Conservation (phyloP, 2,797 vertebrate genomes). For the Xenentodon cancila region DNA sequence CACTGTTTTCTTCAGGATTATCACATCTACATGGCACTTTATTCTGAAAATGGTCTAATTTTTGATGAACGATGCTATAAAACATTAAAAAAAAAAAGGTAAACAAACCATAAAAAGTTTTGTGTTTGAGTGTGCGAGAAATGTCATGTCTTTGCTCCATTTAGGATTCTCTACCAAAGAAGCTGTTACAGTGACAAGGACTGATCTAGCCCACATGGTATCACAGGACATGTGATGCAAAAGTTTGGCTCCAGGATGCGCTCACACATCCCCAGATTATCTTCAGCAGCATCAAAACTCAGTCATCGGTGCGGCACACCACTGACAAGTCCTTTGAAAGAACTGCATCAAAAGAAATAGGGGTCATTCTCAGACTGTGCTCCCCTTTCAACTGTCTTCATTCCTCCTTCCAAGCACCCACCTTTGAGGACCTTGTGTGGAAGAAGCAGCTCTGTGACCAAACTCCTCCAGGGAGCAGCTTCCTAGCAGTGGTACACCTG, state of each 20-base stretch:
- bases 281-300: constrained; percentile 46
- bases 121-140: no score
- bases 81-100: background rate
- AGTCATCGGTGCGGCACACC: constrained; percentile 63
- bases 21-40: constrained; percentile 3
- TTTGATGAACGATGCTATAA: constrained; percentile 35
- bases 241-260: no score
- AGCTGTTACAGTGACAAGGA: no score
- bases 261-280: no score
- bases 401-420: constrained; percentile 44
- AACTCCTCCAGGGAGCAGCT: constrained; percentile 65
- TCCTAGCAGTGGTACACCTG: constrained; percentile 62
- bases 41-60: constrained; percentile 33
- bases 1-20: constrained; percentile 47
- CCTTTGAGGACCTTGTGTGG: constrained; percentile 58
- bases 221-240: no score
- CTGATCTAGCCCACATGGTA: no score
- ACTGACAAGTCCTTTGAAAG: constrained; percentile 41
- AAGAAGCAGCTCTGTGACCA: constrained; percentile 55
- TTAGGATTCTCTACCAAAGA: no score
- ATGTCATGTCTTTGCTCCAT: no score
- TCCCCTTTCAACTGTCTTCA: constrained; percentile 35
- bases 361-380: no score
- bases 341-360: background rate
- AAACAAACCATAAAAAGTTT: no score